Conservation (phyloP, 2,888 invertebrate genomes). For the Andricus quercusramuli region DNA sequence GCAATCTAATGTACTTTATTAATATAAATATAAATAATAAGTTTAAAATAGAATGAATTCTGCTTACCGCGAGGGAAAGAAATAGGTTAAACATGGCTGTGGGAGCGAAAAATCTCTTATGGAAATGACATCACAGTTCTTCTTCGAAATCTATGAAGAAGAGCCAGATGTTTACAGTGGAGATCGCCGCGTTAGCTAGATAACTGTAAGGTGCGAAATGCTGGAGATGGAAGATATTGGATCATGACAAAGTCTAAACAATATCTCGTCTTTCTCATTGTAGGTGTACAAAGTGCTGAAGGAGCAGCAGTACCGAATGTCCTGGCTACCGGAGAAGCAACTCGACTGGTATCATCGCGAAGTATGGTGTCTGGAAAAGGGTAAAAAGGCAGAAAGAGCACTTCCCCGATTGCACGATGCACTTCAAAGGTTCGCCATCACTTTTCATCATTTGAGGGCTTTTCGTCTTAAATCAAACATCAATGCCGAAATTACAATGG, state of each 20-base stretch:
- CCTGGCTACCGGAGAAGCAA: slow-evolving; percentile 78
- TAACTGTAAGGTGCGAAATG: neutral
- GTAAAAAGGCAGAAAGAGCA: slow-evolving; percentile 80
- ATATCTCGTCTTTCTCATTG: slow-evolving; percentile 58
- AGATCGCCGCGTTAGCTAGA: slow-evolving; percentile 11
- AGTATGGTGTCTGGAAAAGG: slow-evolving; percentile 76
- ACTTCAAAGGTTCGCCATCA: slow-evolving; percentile 79
- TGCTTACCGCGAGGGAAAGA: neutral
- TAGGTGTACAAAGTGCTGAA: slow-evolving; percentile 76
- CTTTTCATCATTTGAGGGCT: slow-evolving; percentile 78
- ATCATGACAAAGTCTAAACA: slow-evolving; percentile 51
- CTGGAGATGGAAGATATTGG: slow-evolving; percentile 31
- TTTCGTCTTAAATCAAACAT: slow-evolving; percentile 76
- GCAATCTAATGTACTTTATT: too few relatives aligned
- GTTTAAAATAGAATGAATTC: neutral
- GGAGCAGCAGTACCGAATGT: slow-evolving; percentile 75
- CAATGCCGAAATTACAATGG: slow-evolving; percentile 78
- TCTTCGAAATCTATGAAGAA: slow-evolving; percentile 31
- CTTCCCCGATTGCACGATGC: slow-evolving; percentile 82
- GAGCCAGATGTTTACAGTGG: slow-evolving; percentile 28
- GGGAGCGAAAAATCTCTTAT: slow-evolving; percentile 24
- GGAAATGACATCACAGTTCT: slow-evolving; percentile 16
- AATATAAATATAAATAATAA: neutral
- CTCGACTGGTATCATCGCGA: slow-evolving; percentile 76
- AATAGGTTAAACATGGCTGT: neutral